Base-by-base conservation (phyloP, 2,113 vertebrate genomes). In the Furnarius figulus region DNA sequence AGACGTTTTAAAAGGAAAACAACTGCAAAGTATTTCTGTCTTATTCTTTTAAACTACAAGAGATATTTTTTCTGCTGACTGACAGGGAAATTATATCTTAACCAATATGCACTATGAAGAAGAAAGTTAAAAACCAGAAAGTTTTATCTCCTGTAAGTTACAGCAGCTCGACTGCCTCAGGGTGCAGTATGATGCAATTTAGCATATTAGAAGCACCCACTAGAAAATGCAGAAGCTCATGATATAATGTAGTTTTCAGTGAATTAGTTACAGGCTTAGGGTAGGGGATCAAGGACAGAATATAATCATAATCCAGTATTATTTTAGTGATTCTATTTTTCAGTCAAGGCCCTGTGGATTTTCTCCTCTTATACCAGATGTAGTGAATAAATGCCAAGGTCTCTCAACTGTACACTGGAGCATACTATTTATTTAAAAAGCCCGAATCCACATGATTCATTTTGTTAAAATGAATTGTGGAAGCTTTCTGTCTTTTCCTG, bases 371-470 rank as follows among this genome's bases (percentile, higher is more conserved):
- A 65, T 7, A 91, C 68, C 93, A 93, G 74, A 91, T 65, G 66
- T 53, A 86, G 67, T 90, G 80, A 96, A 87, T 90, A 97, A 95
- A 95, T 56, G 89, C 97, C 95, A 96, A 91, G 87, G 87, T 75
- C 89, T 95, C 62, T 88, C 37, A 67, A 53, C 70, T 70, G 72
- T 82, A 80, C 49, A 39, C 23, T 77, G 78, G 39, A 89, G 30
- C 30, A 58, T 55, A 49, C 17, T 93, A 20, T 96, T 96, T 94
- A 74, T 91, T 81, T 90, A 2, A 70, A 92, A 84, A 40, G 11
- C 4, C 74, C 70, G 62, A 46, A 79, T 70, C 74, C 85, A 33
- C 2, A 1, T 63, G 35, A 85, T 53, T 35, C 46, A 28, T 89
- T 70, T 75, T 62, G 30, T 80, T 90, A 53, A 84, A 65, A 44